Percentiles rank a stretch among this genome's conserved stretches.
These are phyloP conservation scores for Archocentrus centrarchus DNA, from an alignment of 2,113 vertebrate species.

Conservation along the genomic window DNA sequence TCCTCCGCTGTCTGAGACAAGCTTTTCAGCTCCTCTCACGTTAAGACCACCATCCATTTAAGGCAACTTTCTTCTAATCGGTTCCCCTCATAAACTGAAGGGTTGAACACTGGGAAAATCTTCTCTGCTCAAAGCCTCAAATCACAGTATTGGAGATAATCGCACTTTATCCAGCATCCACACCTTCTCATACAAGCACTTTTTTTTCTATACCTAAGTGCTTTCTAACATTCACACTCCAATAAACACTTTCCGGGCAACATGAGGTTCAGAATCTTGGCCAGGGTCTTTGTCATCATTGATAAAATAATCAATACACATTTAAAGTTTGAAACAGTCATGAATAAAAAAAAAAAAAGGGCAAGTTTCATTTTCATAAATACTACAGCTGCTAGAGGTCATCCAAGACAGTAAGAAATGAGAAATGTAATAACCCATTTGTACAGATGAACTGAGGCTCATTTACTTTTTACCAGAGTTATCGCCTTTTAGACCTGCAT, in stretches of 20 bases:
- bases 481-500: neutral
- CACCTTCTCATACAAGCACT: no score
- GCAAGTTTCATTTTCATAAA: no score
- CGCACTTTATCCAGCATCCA: neutral
- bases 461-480: neutral
- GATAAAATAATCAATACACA: neutral
- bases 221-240: no score
- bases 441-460: neutral
- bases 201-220: no score
- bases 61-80: neutral
- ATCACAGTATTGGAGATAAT: accelerated
- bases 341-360: no score
- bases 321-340: neutral
- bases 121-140: neutral
- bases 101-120: accelerated
- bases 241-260: no score
- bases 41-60: neutral
- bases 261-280: neutral
- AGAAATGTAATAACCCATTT: neutral
- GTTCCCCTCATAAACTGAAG: neutral
- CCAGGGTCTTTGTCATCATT: neutral
- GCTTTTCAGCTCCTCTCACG: no score
- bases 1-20: no score
- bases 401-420: neutral
- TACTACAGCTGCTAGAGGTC: neutral